phyloP scores from a whole-genome alignment of 1,140 invertebrate species.

The Popillia japonica region DNA sequence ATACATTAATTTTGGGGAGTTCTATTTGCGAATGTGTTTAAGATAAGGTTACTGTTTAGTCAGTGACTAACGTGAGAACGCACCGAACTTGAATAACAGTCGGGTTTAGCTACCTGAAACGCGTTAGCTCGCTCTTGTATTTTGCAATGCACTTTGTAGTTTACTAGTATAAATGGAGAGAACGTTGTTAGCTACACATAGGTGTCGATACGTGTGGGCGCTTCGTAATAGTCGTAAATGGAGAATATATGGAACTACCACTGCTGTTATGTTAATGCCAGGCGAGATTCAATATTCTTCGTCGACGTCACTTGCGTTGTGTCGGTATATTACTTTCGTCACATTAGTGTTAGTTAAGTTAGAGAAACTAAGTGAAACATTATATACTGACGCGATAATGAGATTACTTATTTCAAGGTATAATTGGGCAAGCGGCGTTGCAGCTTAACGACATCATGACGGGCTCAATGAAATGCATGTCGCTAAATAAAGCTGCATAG shows the following conservation, averaged over 20 bases:
- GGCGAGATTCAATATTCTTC: conserved; percentile 37
- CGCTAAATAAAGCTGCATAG: background rate
- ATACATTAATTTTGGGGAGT: conserved; percentile 39
- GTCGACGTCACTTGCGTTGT: conserved; percentile 5
- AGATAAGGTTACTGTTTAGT: conserved; percentile 53
- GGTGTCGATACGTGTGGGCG: background rate
- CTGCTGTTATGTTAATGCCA: conserved; percentile 34
- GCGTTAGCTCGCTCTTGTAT: conserved; percentile 8
- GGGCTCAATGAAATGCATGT: background rate
- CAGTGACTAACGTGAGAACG: conserved; percentile 53
- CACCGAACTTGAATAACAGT: conserved; percentile 19
- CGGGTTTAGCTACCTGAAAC: conserved; percentile 35
- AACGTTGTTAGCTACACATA: background rate
- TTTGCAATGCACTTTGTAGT: conserved; percentile 48
- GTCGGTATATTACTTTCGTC: background rate
- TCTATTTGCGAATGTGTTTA: conserved; percentile 52
- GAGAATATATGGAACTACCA: background rate
- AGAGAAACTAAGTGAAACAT: background rate
- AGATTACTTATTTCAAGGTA: conserved; percentile 36
- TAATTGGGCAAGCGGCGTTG: background rate
- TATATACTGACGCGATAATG: conserved; percentile 22
- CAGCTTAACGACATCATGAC: background rate
- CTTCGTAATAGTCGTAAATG: background rate
- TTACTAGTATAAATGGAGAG: conserved; percentile 10
- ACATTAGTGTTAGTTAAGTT: background rate